Base-by-base conservation (phyloP, 2,797 vertebrate species). In the Lepilemur ruficaudatus region DNA sequence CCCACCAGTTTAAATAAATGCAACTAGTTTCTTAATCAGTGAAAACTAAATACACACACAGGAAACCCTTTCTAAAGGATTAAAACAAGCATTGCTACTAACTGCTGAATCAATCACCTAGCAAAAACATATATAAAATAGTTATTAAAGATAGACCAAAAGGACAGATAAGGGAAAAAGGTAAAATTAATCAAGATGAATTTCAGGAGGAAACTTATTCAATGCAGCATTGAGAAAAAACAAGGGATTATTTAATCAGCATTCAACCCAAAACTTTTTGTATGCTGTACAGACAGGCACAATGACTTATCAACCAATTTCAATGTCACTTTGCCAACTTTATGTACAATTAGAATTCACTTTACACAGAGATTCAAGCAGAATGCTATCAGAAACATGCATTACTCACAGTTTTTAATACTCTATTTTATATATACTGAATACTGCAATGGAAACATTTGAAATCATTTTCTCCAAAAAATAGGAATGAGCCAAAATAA, bases 171-270 rank as follows among this genome's bases (percentile, higher is more conserved):
- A 95, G 73, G 86, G 83, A 93, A 97, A 97, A 98, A 96, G 78
- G 59, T 85, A 95, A 97, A 97, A 97, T 97, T 96, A 97, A 97
- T 97, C 30, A 95, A 97, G 96, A 93, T 93, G 91, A 96, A 94
- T 92, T 96, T 96, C 97, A 97, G 94, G 83, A 95, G 57, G 32
- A 91, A 35, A 87, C 76, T 96, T 92, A 97, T 96, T 94, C 72
- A 97, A 96, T 79, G 70, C 63, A 97, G 88, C 78, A 84, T 94
- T 96, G 90, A 96, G 67, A 92, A 96, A 92, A 97, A 92, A 78
- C 59, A 94, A 94, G 70, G 80, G 52, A 97, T 97, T 97, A 96
- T 76, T 89, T 82, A 63, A 96, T 82, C 89, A 97, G 70, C 88
- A 94, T 59, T 88, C 92, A 94, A 89, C 38, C 61, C 89, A 95